Conservation (phyloP, 2,113 vertebrate species). For the Pycnonotus jocosus region DNA sequence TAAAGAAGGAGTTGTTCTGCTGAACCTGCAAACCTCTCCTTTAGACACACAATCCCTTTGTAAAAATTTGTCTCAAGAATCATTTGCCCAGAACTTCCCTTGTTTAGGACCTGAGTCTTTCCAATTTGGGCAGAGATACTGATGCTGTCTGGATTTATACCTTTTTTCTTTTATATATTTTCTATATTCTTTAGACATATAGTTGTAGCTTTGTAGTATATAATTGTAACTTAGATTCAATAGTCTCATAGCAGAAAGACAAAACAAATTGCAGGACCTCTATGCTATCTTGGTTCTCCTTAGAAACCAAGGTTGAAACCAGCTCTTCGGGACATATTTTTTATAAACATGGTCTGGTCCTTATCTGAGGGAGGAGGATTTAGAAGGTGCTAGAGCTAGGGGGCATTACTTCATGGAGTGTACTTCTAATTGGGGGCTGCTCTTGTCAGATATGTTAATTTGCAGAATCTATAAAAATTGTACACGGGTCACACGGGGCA, state of each 20-base stretch:
- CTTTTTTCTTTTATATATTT: not conserved
- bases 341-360: not conserved
- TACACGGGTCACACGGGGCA: accelerated
- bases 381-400: not conserved
- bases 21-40: not conserved
- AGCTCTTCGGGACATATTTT: not conserved
- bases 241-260: not conserved
- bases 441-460: not conserved
- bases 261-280: not conserved
- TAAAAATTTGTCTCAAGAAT: not conserved
- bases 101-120: not conserved
- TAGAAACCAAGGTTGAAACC: not conserved
- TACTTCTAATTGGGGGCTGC: not conserved
- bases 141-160: not conserved
- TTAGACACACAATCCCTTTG: not conserved
- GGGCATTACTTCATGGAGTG: not conserved
- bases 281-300: not conserved
- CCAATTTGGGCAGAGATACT: not conserved
- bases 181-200: not conserved
- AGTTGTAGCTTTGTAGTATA: not conserved
- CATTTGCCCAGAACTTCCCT: not conserved
- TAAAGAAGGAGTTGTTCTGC: not conserved
- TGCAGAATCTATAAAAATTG: not conserved
- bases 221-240: not conserved
- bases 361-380: not conserved